phyloP scores from a whole-genome alignment of 1,140 invertebrate genomes.

The Rhyzopertha dominica region DNA sequence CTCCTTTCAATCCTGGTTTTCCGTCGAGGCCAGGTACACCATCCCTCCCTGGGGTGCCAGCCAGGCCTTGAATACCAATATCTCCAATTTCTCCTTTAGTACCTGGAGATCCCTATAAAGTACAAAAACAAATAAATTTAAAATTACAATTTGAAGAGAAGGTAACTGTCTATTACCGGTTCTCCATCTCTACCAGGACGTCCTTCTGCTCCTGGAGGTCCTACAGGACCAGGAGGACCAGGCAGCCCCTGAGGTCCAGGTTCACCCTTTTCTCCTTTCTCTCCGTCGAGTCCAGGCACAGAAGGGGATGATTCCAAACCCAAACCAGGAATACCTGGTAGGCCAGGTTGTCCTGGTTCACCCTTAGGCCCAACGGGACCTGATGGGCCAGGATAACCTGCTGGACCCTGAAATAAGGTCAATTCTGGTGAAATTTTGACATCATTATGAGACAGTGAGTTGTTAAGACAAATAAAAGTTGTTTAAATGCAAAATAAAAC shows the following conservation, averaged over 20 bases:
- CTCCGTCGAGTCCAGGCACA: conserved; percentile 53
- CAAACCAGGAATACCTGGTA: conserved; percentile 20
- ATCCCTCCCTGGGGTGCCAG: conserved; percentile 47
- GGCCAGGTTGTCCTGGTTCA: conserved; percentile 35
- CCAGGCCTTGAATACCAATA: conserved; percentile 46
- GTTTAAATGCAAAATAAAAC: too few species aligned
- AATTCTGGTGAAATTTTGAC: not conserved
- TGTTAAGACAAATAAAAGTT: too few species aligned
- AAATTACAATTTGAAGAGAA: not conserved
- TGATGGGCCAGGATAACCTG: conserved; percentile 38
- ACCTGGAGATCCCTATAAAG: conserved; percentile 35
- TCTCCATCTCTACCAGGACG: conserved; percentile 34
- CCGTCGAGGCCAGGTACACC: conserved; percentile 48
- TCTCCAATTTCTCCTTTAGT: conserved; percentile 38
- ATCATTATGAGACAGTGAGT: too few species aligned
- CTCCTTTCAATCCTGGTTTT: conserved; percentile 47
- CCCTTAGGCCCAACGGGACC: conserved; percentile 37
- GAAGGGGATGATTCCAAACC: conserved; percentile 9
- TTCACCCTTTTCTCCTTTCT: conserved; percentile 58
- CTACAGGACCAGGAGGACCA: conserved; percentile 48
- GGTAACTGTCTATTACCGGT: conserved; percentile 21
- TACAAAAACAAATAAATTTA: conserved; percentile 2
- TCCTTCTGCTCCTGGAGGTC: conserved; percentile 48
- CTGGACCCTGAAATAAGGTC: conserved; percentile 24
- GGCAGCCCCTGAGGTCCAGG: conserved; percentile 55